Percentiles rank a stretch among this genome's conserved stretches.
phyloP scores from a whole-genome alignment of 1,140 invertebrate genomes.

The Nilaparvata lugens region DNA sequence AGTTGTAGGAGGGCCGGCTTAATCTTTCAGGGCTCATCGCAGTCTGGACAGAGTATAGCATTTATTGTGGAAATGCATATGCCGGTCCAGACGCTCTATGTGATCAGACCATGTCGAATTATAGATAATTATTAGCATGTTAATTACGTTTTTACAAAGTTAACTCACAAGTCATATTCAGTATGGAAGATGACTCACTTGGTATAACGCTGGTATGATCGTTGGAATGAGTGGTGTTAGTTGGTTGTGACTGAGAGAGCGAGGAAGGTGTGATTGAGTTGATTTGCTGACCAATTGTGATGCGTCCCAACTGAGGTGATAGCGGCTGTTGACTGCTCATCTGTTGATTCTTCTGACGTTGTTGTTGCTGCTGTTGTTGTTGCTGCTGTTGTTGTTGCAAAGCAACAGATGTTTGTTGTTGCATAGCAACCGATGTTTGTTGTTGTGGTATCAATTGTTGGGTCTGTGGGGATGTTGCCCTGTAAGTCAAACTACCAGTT shows the following conservation, averaged over 20 bases:
- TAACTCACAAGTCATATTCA: no score
- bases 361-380: background rate
- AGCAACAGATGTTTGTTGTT: background rate
- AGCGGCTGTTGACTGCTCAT: conserved; percentile 7
- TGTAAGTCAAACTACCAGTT: background rate
- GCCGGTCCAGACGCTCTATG: no score
- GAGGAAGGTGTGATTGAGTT: conserved; percentile 23
- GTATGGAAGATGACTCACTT: no score
- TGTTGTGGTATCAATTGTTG: background rate
- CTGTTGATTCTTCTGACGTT: conserved; percentile 6
- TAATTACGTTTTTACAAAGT: no score
- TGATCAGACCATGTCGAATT: no score
- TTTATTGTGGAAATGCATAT: no score
- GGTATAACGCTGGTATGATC: background rate
- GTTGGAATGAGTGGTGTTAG: background rate
- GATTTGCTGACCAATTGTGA: conserved; percentile 24
- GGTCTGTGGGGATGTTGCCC: background rate
- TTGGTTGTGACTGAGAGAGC: background rate
- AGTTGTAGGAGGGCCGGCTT: no score
- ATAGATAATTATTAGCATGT: no score
- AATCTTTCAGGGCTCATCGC: no score
- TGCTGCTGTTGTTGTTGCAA: background rate
- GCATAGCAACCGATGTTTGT: background rate
- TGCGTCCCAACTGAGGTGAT: conserved; percentile 28
- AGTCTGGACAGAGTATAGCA: no score